A percentile compares a stretch with the other conserved stretches of the same genome.
phyloP scores from a whole-genome alignment of 1,140 invertebrate genomes.

The Reticulitermes speratus region DNA sequence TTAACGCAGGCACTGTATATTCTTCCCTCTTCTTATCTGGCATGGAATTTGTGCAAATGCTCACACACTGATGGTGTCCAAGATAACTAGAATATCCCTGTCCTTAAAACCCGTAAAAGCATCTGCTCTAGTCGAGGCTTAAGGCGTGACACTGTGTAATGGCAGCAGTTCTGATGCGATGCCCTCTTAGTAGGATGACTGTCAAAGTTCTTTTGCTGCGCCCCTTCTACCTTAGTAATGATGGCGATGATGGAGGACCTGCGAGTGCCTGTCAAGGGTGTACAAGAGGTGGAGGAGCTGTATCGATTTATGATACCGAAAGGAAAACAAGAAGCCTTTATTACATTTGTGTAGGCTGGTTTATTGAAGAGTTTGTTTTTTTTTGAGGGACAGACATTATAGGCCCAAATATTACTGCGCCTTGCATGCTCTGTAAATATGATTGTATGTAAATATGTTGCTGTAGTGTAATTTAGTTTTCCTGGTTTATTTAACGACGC shows the following conservation, averaged over 20 bases:
- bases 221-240: background rate
- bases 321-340: no score
- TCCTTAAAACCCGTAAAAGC: background rate
- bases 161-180: background rate
- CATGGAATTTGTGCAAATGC: background rate
- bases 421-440: no score
- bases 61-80: background rate
- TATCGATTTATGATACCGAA: background rate
- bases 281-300: background rate
- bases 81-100: background rate
- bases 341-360: no score
- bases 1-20: no score
- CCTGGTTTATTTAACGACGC: no score
- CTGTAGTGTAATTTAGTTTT: no score
- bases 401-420: no score
- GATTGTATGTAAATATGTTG: no score
- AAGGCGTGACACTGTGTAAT: background rate
- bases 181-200: constrained; percentile 25
- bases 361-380: no score
- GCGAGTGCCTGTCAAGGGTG: background rate
- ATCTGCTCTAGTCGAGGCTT: background rate
- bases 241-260: background rate
- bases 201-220: constrained; percentile 22
- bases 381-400: no score
- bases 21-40: background rate